Percentiles rank a stretch among this genome's conserved stretches.
Conservation (phyloP, 2,113 vertebrate genomes). For the Perca flavescens region DNA sequence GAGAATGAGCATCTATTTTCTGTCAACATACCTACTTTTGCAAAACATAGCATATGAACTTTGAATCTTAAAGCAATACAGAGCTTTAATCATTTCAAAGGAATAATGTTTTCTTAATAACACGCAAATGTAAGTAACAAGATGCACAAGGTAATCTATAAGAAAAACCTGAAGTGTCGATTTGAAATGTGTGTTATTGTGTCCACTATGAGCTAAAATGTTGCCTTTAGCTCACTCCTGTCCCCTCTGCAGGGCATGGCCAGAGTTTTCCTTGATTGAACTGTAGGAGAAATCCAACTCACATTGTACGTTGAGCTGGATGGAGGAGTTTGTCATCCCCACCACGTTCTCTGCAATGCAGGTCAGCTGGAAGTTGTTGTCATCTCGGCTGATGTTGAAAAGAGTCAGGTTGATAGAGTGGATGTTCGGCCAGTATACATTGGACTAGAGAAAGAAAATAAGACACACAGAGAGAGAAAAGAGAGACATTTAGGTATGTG, state of each 20-base stretch:
- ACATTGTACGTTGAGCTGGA: conserved; percentile 96
- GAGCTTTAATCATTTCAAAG: not conserved
- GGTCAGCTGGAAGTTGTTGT: conserved; percentile 93
- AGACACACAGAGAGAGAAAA: conserved; percentile 11
- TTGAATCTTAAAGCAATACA: not conserved
- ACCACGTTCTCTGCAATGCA: conserved; percentile 98
- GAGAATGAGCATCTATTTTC: conserved; percentile 19
- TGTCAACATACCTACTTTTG: conserved; percentile 24
- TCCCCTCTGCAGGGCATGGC: not conserved
- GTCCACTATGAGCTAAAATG: not conserved
- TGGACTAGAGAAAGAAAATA: conserved; percentile 84
- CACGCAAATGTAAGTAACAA: not conserved
- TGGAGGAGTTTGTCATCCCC: conserved; percentile 96
- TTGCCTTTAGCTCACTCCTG: no score
- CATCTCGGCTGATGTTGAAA: conserved; percentile 94
- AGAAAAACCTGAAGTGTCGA: not conserved
- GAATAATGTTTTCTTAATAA: not conserved
- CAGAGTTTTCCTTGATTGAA: not conserved
- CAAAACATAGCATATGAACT: conserved; percentile 9
- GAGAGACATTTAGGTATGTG: not conserved
- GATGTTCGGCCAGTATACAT: conserved; percentile 95
- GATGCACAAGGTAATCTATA: not conserved
- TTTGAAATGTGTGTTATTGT: not conserved
- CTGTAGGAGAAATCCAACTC: conserved; percentile 74
- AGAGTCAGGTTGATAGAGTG: conserved; percentile 97